Conservation (phyloP, 53 echinoderm and acorn worm genomes). For the Zoroaster sp. region DNA sequence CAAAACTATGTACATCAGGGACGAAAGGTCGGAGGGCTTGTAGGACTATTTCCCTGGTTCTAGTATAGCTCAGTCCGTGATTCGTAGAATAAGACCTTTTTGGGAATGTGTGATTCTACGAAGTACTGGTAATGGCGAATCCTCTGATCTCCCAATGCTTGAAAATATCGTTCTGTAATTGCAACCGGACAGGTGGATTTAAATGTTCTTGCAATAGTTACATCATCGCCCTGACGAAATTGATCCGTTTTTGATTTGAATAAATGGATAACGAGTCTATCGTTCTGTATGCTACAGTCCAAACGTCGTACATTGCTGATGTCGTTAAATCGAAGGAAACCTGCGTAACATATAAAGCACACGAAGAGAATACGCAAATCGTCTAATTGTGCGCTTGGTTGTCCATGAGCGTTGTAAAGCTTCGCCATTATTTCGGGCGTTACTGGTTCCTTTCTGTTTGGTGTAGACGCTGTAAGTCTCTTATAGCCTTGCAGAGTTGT, state of each 20-base stretch:
- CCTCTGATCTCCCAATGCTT: background rate
- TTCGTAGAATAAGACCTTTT: too few relatives aligned
- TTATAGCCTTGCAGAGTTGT: constrained; percentile 33
- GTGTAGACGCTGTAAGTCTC: background rate
- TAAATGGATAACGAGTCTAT: constrained; percentile 5
- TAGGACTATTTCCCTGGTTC: too few relatives aligned
- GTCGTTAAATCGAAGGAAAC: constrained; percentile 17
- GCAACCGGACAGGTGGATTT: background rate
- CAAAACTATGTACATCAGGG: too few relatives aligned
- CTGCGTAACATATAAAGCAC: constrained; percentile 33
- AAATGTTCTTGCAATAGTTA: constrained; percentile 7
- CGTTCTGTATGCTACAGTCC: background rate
- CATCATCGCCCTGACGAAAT: background rate
- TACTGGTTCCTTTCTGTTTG: background rate
- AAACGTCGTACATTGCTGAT: background rate
- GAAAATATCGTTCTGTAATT: background rate
- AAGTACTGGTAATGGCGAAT: background rate
- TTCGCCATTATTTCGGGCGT: background rate
- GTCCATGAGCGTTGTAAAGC: background rate
- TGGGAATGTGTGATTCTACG: too few relatives aligned
- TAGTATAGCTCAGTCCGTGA: too few relatives aligned
- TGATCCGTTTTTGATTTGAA: constrained; percentile 13
- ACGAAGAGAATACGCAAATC: background rate
- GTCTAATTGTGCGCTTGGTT: background rate
- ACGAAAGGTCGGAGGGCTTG: too few relatives aligned